Evolutionary conservation across 2,888 invertebrate species (phyloP).

Genomic region (Caenorhabditis macrosperma): DNA sequence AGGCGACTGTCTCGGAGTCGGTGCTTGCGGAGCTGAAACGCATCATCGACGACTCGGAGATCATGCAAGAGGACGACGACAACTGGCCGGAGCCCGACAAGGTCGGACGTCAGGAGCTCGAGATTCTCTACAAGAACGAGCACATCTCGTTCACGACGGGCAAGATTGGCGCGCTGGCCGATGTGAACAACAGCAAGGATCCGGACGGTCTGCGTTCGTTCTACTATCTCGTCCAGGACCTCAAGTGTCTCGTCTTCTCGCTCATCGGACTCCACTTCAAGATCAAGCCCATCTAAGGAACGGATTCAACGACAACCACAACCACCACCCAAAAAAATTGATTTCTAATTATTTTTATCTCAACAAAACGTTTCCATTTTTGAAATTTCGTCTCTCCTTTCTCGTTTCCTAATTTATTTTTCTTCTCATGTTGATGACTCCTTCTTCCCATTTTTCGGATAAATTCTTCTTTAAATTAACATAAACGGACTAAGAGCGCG

Average conservation of each 20-base stretch:
- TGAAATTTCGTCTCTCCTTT: background rate
- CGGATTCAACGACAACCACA: background rate
- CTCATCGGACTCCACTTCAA: conserved; percentile 99
- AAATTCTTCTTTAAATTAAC: too few relatives aligned
- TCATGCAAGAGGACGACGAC: conserved; percentile 83
- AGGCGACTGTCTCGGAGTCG: conserved; percentile 88
- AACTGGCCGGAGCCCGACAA: conserved; percentile 84
- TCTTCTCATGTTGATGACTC: too few relatives aligned
- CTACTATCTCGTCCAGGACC: conserved; percentile 98
- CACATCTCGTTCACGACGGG: conserved; percentile 99
- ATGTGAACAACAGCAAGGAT: conserved; percentile 92
- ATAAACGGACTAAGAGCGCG: conserved; percentile 94
- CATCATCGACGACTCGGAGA: conserved; percentile 97
- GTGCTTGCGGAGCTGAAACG: conserved; percentile 98
- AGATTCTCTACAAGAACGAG: conserved; percentile 98
- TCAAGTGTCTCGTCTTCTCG: conserved; percentile 98
- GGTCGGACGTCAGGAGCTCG: conserved; percentile 89
- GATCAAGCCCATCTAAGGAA: conserved; percentile 94
- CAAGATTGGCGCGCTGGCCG: conserved; percentile 97
- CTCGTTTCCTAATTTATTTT: too few relatives aligned
- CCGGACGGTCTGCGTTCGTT: conserved; percentile 86
- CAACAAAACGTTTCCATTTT: too few relatives aligned
- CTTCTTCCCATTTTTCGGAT: too few relatives aligned
- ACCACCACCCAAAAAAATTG: background rate
- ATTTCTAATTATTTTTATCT: too few relatives aligned